Base-by-base conservation (phyloP, 2,113 vertebrate species). In the Cinclus cinclus region DNA sequence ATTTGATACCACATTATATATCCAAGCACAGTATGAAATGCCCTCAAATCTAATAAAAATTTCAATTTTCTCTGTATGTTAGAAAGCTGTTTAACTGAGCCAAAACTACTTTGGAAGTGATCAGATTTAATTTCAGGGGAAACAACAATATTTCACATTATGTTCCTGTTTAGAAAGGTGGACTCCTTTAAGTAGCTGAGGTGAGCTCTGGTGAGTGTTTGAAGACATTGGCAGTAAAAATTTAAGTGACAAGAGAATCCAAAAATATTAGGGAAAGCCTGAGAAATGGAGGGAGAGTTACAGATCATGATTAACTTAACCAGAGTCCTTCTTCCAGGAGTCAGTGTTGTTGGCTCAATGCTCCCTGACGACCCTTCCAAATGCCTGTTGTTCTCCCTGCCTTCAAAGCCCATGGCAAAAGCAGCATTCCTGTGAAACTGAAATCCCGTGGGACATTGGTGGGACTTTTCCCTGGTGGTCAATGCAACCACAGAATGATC, bases 1-100 rank as follows among this genome's bases (percentile, higher is more conserved):
- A 74, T 94, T 92, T 96, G 76, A 74, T 37, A 65, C 7, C 8
- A 20, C 31, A 83, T 92, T 77, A 50, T 90, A 86, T 83, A 94
- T 69, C 70, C 16, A 62, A 86, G 35, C n/a, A 46, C 50, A 42
- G 80, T 83, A 86, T 80, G 83, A 80, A 92, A 80, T 77, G 74
- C 35, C 71, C 50, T 53, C 76, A 90, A 88, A 90, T 41, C 59
- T 59, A 94, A 85, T 71, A 53, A 93, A 85, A 89, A 60, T 30
- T 60, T 90, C 60, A 4, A 47, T 87, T 92, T 89, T 84, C 19
- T 44, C 15, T 56, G 11, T 18, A 7, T 89, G 83, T 64, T 79
- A 71, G 82, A 91, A 83, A 91, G 46, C 37, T 69, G 62, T 94
- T 85, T 95, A 79, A 79, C 3, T 0, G 9, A 90, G 58, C 27